phyloP scores from a whole-genome alignment of 2,113 vertebrate species.

The Rousettus leschenaultii region DNA sequence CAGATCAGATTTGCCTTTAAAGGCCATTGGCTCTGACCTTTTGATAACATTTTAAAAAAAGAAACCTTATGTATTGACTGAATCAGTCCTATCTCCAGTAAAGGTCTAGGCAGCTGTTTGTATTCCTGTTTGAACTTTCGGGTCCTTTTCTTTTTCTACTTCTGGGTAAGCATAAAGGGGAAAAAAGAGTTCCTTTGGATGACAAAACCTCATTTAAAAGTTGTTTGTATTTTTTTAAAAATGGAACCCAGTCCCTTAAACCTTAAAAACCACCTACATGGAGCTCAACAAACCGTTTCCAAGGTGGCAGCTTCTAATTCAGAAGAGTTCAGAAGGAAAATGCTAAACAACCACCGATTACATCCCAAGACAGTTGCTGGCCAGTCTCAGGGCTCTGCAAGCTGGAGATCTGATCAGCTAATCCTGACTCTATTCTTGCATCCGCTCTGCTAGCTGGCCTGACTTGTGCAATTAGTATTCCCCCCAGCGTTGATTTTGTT shows the following conservation, averaged over 20 bases:
- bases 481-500: constrained; percentile 69
- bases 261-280: constrained; percentile 26
- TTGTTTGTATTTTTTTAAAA: constrained; percentile 52
- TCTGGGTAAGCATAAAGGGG: constrained; percentile 41
- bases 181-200: constrained; percentile 27
- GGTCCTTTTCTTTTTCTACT: constrained; percentile 41
- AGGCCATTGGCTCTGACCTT: constrained; percentile 66
- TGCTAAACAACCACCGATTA: neutral
- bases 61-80: neutral
- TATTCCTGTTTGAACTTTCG: constrained; percentile 50
- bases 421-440: neutral
- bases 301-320: neutral
- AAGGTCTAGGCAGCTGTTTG: neutral
- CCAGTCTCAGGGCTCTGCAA: neutral
- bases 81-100: neutral
- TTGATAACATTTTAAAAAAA: constrained; percentile 52
- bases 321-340: neutral
- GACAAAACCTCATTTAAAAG: constrained; percentile 17
- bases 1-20: constrained; percentile 66
- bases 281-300: constrained; percentile 17
- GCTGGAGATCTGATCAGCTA: neutral
- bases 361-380: neutral
- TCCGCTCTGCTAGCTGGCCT: constrained; percentile 35
- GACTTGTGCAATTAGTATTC: constrained; percentile 76
- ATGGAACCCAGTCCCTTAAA: constrained; percentile 60